phyloP scores from a whole-genome alignment of 2,888 invertebrate genomes.

The Disparrhopalites patrizii region DNA sequence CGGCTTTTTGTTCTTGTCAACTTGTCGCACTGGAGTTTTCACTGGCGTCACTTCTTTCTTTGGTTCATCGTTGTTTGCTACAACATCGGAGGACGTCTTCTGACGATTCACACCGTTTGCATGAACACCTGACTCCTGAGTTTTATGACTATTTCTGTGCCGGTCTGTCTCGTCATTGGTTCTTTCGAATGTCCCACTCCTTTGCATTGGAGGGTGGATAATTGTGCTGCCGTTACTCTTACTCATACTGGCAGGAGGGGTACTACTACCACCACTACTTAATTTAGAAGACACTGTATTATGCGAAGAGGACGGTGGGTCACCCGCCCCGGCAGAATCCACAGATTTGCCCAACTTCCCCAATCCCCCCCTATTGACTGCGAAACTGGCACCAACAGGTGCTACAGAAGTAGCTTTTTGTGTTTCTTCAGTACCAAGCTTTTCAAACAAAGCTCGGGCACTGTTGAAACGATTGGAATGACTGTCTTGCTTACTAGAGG shows the following conservation, averaged over 20 bases:
- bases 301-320: not conserved
- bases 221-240: slow-evolving; percentile 15
- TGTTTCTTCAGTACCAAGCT: slow-evolving; percentile 69
- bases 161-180: slow-evolving; percentile 11
- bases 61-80: not conserved
- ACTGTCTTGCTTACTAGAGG: slow-evolving; percentile 78
- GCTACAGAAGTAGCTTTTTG: not conserved
- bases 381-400: slow-evolving; percentile 18
- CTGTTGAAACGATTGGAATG: slow-evolving; percentile 88
- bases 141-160: not conserved
- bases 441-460: slow-evolving; percentile 86
- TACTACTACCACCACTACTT: not conserved
- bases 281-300: not conserved
- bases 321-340: not conserved
- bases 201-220: not conserved
- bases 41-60: slow-evolving; percentile 14
- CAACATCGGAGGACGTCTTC: slow-evolving; percentile 5
- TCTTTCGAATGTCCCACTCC: slow-evolving; percentile 19
- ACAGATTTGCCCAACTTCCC: slow-evolving; percentile 10
- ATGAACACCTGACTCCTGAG: slow-evolving; percentile 7
- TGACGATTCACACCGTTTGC: slow-evolving; percentile 7
- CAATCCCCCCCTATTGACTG: slow-evolving; percentile 1
- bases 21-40: slow-evolving; percentile 22
- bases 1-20: slow-evolving; percentile 24
- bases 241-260: not conserved